phyloP scores from a whole-genome alignment of 2,113 vertebrate genomes.

The Pterocles gutturalis region DNA sequence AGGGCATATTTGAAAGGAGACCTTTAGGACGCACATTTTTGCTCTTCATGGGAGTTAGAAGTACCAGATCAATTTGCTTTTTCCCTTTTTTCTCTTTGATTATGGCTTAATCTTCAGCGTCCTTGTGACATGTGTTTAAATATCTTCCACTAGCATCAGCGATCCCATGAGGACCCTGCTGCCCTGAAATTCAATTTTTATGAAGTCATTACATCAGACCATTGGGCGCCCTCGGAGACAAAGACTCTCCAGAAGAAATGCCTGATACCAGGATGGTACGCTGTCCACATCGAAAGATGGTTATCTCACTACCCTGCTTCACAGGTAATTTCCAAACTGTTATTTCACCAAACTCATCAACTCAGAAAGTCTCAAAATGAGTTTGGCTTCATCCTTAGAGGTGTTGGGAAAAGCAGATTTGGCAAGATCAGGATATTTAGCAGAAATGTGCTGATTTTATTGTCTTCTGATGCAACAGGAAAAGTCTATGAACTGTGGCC shows the following conservation, averaged over 20 bases:
- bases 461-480: not conserved
- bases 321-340: constrained; percentile 79
- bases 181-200: constrained; percentile 92
- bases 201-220: constrained; percentile 87
- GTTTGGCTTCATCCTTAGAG: not conserved
- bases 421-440: not conserved
- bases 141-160: constrained; percentile 85
- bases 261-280: constrained; percentile 90
- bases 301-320: constrained; percentile 86
- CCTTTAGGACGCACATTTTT: not conserved
- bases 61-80: not conserved
- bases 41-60: not conserved
- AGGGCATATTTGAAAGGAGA: not conserved
- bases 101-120: not conserved
- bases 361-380: rapidly evolving
- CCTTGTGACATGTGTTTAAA: not conserved
- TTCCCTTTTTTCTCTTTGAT: not conserved
- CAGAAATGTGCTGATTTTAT: not conserved
- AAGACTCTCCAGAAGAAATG: constrained; percentile 89
- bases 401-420: not conserved
- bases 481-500: not conserved
- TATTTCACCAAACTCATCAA: rapidly evolving
- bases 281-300: constrained; percentile 92
- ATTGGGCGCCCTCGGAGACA: constrained; percentile 81
- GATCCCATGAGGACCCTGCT: constrained; percentile 90